Evolutionary conservation across 1,140 invertebrate genomes (phyloP).

Genomic region (Conus ventricosus): DNA sequence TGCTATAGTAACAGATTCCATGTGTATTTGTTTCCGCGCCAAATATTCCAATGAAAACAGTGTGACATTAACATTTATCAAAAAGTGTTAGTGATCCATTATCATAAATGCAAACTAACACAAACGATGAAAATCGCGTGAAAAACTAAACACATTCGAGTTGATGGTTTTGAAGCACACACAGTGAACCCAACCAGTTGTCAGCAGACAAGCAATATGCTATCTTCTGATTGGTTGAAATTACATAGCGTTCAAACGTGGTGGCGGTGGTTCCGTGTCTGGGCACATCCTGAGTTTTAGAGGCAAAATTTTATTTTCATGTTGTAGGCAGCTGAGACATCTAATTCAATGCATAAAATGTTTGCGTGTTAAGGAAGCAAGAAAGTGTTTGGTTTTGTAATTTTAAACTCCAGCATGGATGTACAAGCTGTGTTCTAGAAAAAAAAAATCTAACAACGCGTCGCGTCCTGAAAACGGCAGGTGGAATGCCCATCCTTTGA

Average conservation of each 20-base stretch:
- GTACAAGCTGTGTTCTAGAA: neutral
- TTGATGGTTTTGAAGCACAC: neutral
- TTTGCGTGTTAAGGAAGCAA: neutral
- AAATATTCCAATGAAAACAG: too few relatives aligned
- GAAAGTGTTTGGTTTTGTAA: neutral
- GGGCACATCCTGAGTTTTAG: constrained; percentile 43
- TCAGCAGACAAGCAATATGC: constrained; percentile 35
- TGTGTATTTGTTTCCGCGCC: too few relatives aligned
- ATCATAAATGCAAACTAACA: too few relatives aligned
- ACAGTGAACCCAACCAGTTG: neutral
- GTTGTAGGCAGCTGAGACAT: neutral
- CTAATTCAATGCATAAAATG: neutral
- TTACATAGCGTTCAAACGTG: constrained; percentile 57
- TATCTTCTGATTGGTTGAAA: constrained; percentile 53
- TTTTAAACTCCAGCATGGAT: neutral
- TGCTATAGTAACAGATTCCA: too few relatives aligned
- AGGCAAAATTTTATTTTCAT: constrained; percentile 28
- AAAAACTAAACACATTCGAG: too few relatives aligned
- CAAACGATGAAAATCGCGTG: too few relatives aligned
- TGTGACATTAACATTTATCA: too few relatives aligned
- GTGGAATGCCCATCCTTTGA: constrained; percentile 24
- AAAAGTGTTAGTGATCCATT: too few relatives aligned
- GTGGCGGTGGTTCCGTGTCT: constrained; percentile 53
- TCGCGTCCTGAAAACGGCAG: constrained; percentile 21
- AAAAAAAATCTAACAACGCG: neutral